Evolutionary conservation across 2,888 invertebrate genomes (phyloP), one percentile per base, ranked within the genome.

Genomic region (Gnatocerus cornutus): DNA sequence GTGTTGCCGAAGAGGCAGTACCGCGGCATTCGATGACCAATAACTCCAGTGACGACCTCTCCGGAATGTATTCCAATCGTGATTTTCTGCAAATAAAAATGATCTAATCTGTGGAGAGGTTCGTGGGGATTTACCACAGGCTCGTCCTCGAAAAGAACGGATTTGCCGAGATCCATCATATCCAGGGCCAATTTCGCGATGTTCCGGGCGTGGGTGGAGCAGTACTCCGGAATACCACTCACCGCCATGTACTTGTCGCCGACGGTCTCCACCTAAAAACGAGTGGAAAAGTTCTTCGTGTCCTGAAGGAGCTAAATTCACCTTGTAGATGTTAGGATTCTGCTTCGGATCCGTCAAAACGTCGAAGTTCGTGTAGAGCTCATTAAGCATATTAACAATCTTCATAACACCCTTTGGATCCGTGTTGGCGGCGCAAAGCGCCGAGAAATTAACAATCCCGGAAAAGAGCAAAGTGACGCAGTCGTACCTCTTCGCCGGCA

Each of bases 221-320:
- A 97, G 6, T 93, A 93, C 82, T 97, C 97, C 0, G 98, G 98
- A 59, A 98, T 87, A 48, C 98, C 98, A 77, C 97, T 96, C 0
- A 97, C 98, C 0, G 97, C 97, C 98, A 98, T 98, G 84, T 98
- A 98, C 84, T 98, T 98, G 85, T 98, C 98, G 69, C 98, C 98
- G 14, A 98, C 96, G 8, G 98, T 98, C 86, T 98, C 98, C 70
- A 98, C 97, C 97, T 97, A 80, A 77, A 39, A 39, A 29, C 7
- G 4, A 29, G n/a, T 29, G 4, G 29, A 29, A 7, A 4, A 29
- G 29, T 7, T 29, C 4, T 29, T 29, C 29, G 29, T 7, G 4
- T 5, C 4, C 7, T 29, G 29, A 29, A 4, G 7, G 5, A 29
- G 4, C 7, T 29, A 5, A 5, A 21, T 21, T 9, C 12, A 96